Evolutionary conservation across 2,797 vertebrate genomes (phyloP).

Genomic region (Gymnoscopelus microlampas): DNA sequence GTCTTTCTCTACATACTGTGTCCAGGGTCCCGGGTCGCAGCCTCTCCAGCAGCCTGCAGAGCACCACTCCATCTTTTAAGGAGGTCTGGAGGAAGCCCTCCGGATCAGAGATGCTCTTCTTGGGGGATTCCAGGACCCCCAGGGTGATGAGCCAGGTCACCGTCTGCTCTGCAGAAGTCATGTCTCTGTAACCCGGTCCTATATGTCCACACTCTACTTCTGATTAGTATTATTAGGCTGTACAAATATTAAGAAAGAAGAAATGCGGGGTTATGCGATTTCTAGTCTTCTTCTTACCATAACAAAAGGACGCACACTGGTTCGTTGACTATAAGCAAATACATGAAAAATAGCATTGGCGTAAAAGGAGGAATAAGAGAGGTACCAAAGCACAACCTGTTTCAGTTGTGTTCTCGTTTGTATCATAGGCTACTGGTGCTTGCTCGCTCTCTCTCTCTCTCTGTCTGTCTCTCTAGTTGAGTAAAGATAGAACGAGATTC

Average conservation of each 20-base stretch:
- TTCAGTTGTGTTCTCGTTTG: background rate
- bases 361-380: no score
- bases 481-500: no score
- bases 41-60: conserved; percentile 91
- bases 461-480: conserved; percentile 1
- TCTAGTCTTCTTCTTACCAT: no score
- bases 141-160: conserved; percentile 96
- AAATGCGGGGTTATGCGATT: no score
- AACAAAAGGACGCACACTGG: no score
- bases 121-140: conserved; percentile 94
- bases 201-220: no score
- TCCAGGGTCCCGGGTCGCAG: conserved; percentile 91
- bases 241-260: no score
- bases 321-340: no score
- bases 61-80: conserved; percentile 91
- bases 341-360: no score
- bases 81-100: conserved; percentile 90
- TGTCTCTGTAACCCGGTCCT: conserved; percentile 40
- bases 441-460: background rate
- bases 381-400: background rate
- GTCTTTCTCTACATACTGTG: conserved; percentile 70
- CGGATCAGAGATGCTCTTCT: conserved; percentile 93
- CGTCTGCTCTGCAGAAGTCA: conserved; percentile 95
- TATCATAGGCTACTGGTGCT: no score
- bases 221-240: no score